These are phyloP conservation scores for Scopus umbretta DNA, from an alignment of 2,113 vertebrate species.

Conservation along the genomic window DNA sequence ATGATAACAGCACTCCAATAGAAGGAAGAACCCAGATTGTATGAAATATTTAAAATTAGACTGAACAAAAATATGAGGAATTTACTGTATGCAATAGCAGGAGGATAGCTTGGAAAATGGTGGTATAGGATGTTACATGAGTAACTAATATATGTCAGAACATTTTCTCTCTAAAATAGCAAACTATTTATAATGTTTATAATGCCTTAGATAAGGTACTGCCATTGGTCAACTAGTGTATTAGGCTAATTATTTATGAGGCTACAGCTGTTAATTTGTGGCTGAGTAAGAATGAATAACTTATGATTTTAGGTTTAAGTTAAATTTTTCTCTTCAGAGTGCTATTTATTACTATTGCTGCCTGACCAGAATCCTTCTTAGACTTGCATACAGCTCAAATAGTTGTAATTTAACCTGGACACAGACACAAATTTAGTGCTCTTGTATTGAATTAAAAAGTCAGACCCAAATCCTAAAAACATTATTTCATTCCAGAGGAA, in stretches of 20 bases:
- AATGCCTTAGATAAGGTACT: neutral
- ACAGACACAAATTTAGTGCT: neutral
- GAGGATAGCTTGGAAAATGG: neutral
- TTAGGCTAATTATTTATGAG: neutral
- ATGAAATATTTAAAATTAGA: neutral
- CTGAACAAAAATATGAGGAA: neutral
- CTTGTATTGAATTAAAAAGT: neutral
- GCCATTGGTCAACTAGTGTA: neutral
- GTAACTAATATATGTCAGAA: neutral
- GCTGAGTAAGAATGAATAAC: neutral
- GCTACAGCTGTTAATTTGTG: neutral
- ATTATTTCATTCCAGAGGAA: neutral
- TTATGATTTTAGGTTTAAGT: neutral
- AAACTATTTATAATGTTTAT: neutral
- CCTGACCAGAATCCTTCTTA: neutral
- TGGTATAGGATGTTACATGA: neutral
- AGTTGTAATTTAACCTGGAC: neutral
- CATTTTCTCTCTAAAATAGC: neutral
- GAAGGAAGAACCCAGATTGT: neutral
- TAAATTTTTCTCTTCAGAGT: neutral
- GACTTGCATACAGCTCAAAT: neutral
- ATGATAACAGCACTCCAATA: neutral
- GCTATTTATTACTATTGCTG: neutral
- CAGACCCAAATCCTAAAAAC: neutral
- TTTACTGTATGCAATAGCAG: neutral